A percentile compares a stretch with the other conserved stretches of the same genome.
phyloP scores from a whole-genome alignment of 2,888 invertebrate genomes.

The Pollenia angustigena region DNA sequence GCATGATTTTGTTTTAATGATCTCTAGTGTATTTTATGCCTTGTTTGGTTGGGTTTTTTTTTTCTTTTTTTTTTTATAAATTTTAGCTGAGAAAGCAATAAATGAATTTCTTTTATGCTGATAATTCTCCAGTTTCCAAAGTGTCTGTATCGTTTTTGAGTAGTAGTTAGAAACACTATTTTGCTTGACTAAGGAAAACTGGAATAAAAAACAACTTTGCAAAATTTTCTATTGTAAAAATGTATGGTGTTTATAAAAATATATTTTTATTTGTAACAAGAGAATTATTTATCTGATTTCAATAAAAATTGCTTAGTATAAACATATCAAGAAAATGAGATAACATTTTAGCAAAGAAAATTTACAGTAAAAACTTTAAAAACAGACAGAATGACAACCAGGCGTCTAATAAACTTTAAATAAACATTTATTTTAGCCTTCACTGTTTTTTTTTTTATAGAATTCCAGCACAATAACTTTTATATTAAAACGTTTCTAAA shows the following conservation, averaged over 20 bases:
- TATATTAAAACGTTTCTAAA: background rate
- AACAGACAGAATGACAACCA: background rate
- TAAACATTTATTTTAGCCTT: too few relatives aligned
- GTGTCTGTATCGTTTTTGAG: background rate
- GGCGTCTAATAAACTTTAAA: too few relatives aligned
- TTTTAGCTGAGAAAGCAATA: constrained; percentile 48
- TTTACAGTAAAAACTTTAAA: background rate
- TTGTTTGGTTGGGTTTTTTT: too few relatives aligned
- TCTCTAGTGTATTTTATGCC: too few relatives aligned
- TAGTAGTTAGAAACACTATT: too few relatives aligned
- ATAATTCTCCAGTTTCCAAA: background rate
- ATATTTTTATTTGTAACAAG: background rate
- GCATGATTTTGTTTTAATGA: too few relatives aligned
- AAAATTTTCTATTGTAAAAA: background rate
- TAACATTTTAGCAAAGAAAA: background rate
- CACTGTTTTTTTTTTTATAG: too few relatives aligned
- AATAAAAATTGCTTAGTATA: constrained; percentile 49
- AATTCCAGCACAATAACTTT: too few relatives aligned
- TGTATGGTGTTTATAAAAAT: background rate
- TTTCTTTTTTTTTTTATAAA: too few relatives aligned
- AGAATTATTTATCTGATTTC: constrained; percentile 61
- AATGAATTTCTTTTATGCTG: constrained; percentile 45
- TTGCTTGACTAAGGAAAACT: background rate
- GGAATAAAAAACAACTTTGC: background rate
- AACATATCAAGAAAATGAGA: constrained; percentile 15